Percentiles rank a stretch among this genome's conserved stretches.
phyloP scores from a whole-genome alignment of 2,113 vertebrate species.

The Symphodus melops region DNA sequence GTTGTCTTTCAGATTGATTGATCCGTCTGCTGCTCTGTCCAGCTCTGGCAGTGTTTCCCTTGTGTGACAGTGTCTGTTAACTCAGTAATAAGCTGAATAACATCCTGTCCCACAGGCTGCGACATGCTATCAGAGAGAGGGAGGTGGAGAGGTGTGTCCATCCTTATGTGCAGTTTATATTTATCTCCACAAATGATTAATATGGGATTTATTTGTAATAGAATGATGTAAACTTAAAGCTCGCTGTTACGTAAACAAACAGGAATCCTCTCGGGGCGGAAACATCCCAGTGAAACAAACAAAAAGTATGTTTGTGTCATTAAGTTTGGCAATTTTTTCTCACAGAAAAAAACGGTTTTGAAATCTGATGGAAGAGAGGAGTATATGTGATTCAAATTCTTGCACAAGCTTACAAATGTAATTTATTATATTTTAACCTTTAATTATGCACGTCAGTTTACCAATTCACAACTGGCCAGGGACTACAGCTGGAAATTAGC shows the following conservation, averaged over 20 bases:
- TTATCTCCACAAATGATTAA: neutral
- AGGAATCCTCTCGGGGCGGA: neutral
- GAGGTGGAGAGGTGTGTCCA: constrained; percentile 47
- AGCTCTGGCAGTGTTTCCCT: neutral
- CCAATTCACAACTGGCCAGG: too few species aligned
- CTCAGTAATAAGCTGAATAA: constrained; percentile 35
- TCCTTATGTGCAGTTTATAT: neutral
- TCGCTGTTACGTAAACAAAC: neutral
- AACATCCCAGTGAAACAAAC: rapidly evolving
- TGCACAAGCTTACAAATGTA: constrained; percentile 45
- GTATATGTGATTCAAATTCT: constrained; percentile 32
- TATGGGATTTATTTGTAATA: neutral
- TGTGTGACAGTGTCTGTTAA: neutral
- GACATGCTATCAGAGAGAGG: constrained; percentile 44
- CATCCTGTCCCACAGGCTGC: constrained; percentile 57
- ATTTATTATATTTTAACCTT: too few species aligned
- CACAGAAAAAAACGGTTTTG: neutral
- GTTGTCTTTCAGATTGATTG: constrained; percentile 3
- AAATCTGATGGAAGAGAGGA: neutral
- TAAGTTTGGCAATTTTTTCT: too few species aligned
- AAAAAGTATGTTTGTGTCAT: neutral
- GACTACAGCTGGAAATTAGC: too few species aligned
- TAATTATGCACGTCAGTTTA: too few species aligned
- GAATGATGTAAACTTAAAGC: neutral
- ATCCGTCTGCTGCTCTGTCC: neutral